Conservation (phyloP, 2,113 vertebrate species). For the Rhinogobius similis region DNA sequence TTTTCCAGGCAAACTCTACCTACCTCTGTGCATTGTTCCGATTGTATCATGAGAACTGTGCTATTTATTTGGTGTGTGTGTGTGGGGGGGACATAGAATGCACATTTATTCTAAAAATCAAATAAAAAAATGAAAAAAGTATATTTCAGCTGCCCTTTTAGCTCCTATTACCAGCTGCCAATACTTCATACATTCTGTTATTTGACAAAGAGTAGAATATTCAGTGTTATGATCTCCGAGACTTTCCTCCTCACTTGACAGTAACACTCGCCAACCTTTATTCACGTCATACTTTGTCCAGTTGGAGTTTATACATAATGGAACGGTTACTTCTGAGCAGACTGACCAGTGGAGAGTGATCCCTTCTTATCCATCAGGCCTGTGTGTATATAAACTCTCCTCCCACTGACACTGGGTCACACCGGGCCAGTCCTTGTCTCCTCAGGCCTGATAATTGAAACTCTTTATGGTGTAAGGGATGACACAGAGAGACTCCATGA, state of each 20-base stretch:
- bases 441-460: neutral
- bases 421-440: neutral
- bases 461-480: neutral
- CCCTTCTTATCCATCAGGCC: neutral
- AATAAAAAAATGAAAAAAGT: neutral
- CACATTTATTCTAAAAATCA: neutral
- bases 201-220: too few species aligned
- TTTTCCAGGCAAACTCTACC: too few species aligned
- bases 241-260: too few species aligned
- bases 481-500: conserved; percentile 4
- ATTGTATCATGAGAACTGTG: too few species aligned
- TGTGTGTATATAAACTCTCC: neutral
- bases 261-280: too few species aligned
- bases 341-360: neutral
- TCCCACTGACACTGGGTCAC: neutral
- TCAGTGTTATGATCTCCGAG: too few species aligned
- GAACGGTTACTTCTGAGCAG: neutral
- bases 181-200: too few species aligned
- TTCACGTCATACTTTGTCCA: too few species aligned
- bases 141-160: neutral
- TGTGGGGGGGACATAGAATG: neutral
- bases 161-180: too few species aligned
- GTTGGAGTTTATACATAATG: too few species aligned
- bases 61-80: too few species aligned
- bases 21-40: too few species aligned